Conservation (phyloP, 2,113 vertebrate genomes). For the Cygnus atratus region DNA sequence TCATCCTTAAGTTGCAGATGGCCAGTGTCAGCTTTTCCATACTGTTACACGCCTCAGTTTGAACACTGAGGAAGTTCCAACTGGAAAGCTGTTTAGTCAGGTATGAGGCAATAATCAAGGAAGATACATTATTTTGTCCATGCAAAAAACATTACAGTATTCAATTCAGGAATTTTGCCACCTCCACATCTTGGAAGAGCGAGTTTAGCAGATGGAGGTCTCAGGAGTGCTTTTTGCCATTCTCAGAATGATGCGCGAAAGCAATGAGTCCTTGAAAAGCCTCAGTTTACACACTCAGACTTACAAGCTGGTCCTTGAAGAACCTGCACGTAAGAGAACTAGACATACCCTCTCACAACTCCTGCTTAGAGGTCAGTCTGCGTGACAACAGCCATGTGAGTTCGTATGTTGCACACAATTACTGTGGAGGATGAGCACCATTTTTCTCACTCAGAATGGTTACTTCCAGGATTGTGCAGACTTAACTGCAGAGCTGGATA, state of each 20-base stretch:
- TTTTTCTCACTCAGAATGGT: slow-evolving; percentile 16
- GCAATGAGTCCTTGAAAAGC: neutral
- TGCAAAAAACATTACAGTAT: neutral
- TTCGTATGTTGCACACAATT: neutral
- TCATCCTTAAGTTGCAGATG: neutral
- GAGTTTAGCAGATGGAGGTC: slow-evolving; percentile 17
- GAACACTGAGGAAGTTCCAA: neutral
- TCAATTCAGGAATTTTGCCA: neutral
- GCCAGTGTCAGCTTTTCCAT: neutral
- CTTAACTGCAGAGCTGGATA: neutral
- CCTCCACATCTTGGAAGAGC: neutral
- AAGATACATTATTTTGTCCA: neutral
- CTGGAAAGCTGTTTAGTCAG: neutral
- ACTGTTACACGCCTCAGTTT: neutral
- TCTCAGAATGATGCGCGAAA: neutral
- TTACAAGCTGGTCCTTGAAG: neutral
- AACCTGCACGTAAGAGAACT: neutral
- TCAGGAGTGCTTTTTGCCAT: neutral
- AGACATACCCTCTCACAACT: neutral
- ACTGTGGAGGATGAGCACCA: neutral
- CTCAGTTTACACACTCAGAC: neutral
- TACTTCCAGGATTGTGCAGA: neutral
- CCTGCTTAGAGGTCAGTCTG: neutral
- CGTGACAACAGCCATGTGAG: neutral
- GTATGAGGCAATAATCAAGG: neutral